Percentiles rank a stretch among this genome's conserved stretches.
Evolutionary conservation across 2,888 invertebrate species (phyloP).

Genomic region (Ganaspis brasiliensis): DNA sequence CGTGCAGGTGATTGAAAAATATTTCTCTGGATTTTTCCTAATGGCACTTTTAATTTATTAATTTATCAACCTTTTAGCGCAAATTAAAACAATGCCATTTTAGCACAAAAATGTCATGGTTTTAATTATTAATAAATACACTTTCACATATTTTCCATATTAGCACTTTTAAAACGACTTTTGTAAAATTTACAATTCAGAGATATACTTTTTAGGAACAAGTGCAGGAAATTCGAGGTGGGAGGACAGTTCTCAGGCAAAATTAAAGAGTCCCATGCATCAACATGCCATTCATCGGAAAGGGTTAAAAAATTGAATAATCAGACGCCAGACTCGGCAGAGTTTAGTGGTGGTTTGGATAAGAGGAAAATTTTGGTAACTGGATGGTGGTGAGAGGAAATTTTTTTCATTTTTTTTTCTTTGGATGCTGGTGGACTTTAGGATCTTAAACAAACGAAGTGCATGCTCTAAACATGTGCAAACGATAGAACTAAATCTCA

Average conservation of each 20-base stretch:
- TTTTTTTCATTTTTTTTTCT: slow-evolving; percentile 30
- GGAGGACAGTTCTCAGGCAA: neutral
- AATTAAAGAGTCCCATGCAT: slow-evolving; percentile 74
- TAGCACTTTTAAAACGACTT: too few species aligned
- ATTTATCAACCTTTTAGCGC: too few species aligned
- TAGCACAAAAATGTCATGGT: too few species aligned
- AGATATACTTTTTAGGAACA: slow-evolving; percentile 5
- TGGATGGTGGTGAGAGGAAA: slow-evolving; percentile 40
- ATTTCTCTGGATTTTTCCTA: neutral
- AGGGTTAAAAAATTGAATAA: slow-evolving; percentile 27
- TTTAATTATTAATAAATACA: too few species aligned
- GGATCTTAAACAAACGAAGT: slow-evolving; percentile 76
- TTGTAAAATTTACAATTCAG: too few species aligned
- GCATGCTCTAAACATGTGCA: slow-evolving; percentile 81
- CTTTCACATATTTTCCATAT: too few species aligned
- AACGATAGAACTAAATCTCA: slow-evolving; percentile 80
- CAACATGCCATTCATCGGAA: slow-evolving; percentile 78
- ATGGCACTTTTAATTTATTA: too few species aligned
- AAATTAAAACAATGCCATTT: too few species aligned
- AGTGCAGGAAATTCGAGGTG: neutral
- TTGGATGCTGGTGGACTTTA: slow-evolving; percentile 64
- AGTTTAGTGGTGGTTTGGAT: slow-evolving; percentile 57
- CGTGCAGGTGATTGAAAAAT: slow-evolving; percentile 6
- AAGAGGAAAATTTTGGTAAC: slow-evolving; percentile 40
- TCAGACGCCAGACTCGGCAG: slow-evolving; percentile 69